Evolutionary conservation across 2,797 vertebrate genomes (phyloP).

Genomic region (Nyctalus aviator): DNA sequence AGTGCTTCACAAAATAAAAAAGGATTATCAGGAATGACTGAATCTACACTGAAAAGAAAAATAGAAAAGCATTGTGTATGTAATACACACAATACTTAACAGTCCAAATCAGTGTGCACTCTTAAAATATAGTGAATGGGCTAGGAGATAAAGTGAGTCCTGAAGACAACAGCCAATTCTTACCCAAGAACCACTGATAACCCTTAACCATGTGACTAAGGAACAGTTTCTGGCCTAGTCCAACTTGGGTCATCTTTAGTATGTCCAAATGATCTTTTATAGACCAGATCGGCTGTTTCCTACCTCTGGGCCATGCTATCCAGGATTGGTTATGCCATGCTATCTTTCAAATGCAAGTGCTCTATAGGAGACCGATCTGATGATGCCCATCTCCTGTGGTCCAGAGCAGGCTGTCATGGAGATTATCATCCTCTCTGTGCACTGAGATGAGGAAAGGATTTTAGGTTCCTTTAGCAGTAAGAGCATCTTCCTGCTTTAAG

Average conservation of each 20-base stretch:
- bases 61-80: no score
- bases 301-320: neutral
- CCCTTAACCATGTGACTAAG: neutral
- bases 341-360: neutral
- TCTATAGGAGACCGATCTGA: neutral
- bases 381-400: neutral
- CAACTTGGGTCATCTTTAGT: neutral
- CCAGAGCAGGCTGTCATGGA: neutral
- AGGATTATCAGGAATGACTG: neutral
- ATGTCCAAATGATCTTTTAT: neutral
- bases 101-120: neutral
- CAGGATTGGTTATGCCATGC: rapidly evolving
- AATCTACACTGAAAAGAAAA: neutral
- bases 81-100: no score
- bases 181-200: neutral
- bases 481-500: slow-evolving; percentile 16
- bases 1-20: neutral
- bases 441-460: neutral
- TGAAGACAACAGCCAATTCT: neutral
- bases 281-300: no score
- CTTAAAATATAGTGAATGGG: neutral
- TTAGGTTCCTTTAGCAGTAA: neutral
- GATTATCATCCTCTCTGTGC: neutral
- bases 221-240: neutral
- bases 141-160: neutral